A percentile compares a stretch with the other conserved stretches of the same genome.
These are phyloP conservation scores for Crocuta crocuta DNA, from an alignment of 2,113 vertebrate genomes.

Conservation along the genomic window DNA sequence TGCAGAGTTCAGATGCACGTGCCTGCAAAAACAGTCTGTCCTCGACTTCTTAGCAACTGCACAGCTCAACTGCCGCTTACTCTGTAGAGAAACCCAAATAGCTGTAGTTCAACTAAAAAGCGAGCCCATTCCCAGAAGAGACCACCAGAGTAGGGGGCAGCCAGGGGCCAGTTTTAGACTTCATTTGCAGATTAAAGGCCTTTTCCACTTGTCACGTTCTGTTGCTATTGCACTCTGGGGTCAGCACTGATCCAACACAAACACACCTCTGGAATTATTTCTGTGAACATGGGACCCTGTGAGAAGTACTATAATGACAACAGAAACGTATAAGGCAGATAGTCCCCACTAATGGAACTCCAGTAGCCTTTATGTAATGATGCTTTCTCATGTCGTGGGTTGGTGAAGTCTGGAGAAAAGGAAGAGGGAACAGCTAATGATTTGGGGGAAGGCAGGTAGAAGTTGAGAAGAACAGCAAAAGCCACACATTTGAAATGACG, in stretches of 20 bases:
- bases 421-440: neutral
- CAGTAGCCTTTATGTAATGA: neutral
- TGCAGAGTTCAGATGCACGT: neutral
- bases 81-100: neutral
- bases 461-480: neutral
- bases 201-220: neutral
- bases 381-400: neutral
- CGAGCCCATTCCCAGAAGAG: slow-evolving; percentile 12
- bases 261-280: slow-evolving; percentile 47
- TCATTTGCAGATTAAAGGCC: slow-evolving; percentile 17
- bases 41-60: neutral
- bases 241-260: slow-evolving; percentile 10
- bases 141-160: slow-evolving; percentile 1
- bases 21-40: fast-evolving
- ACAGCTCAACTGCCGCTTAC: neutral
- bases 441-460: neutral
- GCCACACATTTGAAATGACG: fast-evolving
- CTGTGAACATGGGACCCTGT: neutral
- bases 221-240: neutral
- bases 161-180: neutral
- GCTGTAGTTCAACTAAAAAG: neutral
- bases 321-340: neutral
- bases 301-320: neutral
- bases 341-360: neutral
- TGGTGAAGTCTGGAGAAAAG: neutral